Base-by-base conservation (phyloP, 2,888 invertebrate species). In the Yponomeuta sedellus region DNA sequence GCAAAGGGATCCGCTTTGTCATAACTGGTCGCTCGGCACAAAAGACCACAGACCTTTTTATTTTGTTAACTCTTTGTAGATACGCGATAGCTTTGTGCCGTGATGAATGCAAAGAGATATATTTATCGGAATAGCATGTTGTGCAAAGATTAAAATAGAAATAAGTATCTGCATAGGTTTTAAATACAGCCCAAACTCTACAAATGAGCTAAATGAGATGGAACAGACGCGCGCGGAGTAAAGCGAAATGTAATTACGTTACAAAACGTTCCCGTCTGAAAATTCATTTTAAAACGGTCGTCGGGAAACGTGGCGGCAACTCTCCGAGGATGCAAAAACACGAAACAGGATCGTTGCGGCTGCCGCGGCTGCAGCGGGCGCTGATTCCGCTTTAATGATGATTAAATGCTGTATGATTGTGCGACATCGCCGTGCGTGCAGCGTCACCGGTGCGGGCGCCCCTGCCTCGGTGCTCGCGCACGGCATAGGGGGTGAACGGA, bases 341-440 rank as follows among this genome's bases (percentile, higher is more conserved):
- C 73, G 75, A 77, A 70, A 77, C 75, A 75, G 79, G 78, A 75
- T 76, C 73, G 76, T 77, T 78, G 79, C 85, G 83, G 86, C 86
- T 82, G 86, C 16, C 16, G 85, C 83, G 71, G 81, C 77, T 80
- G 80, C 81, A 81, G 68, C 77, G 75, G 44, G 61, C 78, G 77
- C 85, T 90, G 91, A 91, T 91, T 84, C 78, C 74, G 73, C 78
- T 91, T 90, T 91, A 89, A 91, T 90, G 83, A 88, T 88, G 91
- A 91, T 90, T 90, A 90, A 91, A 86, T 83, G 84, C 79, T 77
- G 77, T 85, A 87, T 86, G 87, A 91, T 91, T 82, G 88, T 83
- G 78, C 68, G 59, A 22, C 65, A 22, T 80, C 77, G 73, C 78
- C 79, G 81, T 81, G 83, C 81, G 81, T 80, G 79, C 69, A 40